phyloP scores from a whole-genome alignment of 92 coral and sea anemone genomes.

The Porites lobata region DNA sequence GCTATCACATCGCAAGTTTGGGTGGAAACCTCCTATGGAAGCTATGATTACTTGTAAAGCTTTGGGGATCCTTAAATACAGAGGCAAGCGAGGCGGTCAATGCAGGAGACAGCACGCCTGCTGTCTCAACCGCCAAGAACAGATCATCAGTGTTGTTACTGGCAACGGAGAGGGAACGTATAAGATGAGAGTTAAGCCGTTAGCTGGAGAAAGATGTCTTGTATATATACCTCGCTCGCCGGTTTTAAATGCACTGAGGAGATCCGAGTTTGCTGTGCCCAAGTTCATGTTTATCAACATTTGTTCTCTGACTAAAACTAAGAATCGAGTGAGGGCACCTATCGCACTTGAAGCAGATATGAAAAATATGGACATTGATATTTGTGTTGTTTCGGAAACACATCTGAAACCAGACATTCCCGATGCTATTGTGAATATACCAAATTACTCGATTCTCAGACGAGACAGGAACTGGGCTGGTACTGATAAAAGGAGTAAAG shows the following conservation, averaged over 20 bases:
- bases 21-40: constrained; percentile 18
- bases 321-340: constrained; percentile 46
- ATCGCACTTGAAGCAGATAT: constrained; percentile 68
- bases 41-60: constrained; percentile 7
- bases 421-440: too few species aligned
- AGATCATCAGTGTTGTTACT: constrained; percentile 3
- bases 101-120: background rate
- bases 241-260: background rate
- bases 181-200: background rate
- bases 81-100: constrained; percentile 32
- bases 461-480: too few species aligned
- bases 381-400: too few species aligned
- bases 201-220: background rate
- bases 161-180: constrained; percentile 1
- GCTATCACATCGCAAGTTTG: constrained; percentile 39
- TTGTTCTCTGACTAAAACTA: constrained; percentile 47
- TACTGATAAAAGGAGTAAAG: too few species aligned
- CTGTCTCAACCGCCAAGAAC: background rate
- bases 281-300: constrained; percentile 62
- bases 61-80: constrained; percentile 35
- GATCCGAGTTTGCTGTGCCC: constrained; percentile 45
- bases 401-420: too few species aligned
- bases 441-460: too few species aligned
- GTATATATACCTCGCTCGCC: background rate
- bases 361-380: too few species aligned